These are phyloP conservation scores for Sander lucioperca DNA, from an alignment of 2,113 vertebrate genomes.

Conservation along the genomic window DNA sequence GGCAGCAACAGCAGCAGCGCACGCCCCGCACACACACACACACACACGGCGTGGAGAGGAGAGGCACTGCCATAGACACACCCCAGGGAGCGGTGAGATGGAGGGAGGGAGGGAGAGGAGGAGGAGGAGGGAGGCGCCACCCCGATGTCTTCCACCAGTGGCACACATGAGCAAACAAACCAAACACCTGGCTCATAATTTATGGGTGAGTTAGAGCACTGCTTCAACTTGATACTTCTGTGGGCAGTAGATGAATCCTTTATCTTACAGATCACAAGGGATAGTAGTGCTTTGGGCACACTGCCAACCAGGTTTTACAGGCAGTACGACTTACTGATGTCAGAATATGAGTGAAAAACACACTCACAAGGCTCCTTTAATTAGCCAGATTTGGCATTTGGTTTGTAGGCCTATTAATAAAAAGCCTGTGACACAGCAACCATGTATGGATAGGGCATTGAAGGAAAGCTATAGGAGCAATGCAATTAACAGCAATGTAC, in stretches of 20 bases:
- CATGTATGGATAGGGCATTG: background rate
- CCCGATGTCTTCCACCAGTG: conserved; percentile 54
- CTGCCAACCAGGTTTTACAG: conserved; percentile 36
- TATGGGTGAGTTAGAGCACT: conserved; percentile 68
- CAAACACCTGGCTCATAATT: conserved; percentile 70
- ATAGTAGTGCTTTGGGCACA: conserved; percentile 34
- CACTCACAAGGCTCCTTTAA: background rate
- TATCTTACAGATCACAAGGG: conserved; percentile 67
- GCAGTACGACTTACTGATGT: conserved; percentile 31
- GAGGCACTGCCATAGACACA: conserved; percentile 76
- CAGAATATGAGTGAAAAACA: conserved; percentile 17
- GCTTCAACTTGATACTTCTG: conserved; percentile 73
- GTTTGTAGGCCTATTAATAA: background rate
- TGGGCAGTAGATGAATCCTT: conserved; percentile 65
- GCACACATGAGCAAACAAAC: conserved; percentile 67
- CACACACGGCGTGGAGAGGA: conserved; percentile 33
- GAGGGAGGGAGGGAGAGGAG: conserved; percentile 31
- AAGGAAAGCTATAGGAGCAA: background rate
- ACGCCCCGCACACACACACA: conserved; percentile 20
- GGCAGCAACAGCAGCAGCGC: conserved; percentile 50
- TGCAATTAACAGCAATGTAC: background rate
- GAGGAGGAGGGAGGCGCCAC: conserved; percentile 43
- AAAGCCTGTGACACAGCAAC: background rate
- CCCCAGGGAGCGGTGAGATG: conserved; percentile 75
- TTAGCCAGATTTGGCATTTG: conserved; percentile 16